A percentile compares a stretch with the other conserved stretches of the same genome.
Conservation (phyloP, 2,797 vertebrate genomes). For the Aselliscus stoliczkanus region DNA sequence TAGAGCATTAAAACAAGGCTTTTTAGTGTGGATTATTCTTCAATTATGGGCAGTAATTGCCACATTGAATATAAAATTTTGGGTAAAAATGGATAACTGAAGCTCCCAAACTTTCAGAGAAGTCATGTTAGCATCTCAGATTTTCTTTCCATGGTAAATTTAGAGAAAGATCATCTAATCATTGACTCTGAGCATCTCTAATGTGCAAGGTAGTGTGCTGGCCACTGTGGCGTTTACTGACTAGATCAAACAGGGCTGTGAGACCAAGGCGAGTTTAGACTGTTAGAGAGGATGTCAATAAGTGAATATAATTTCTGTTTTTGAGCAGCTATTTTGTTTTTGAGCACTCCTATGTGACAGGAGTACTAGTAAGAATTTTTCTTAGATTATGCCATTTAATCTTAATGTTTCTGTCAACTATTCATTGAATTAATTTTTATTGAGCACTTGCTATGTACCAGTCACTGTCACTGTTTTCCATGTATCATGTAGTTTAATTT, state of each 20-base stretch:
- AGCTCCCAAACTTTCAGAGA: neutral
- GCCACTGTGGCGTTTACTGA: neutral
- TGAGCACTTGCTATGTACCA: neutral
- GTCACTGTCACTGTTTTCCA: neutral
- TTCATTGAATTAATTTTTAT: neutral
- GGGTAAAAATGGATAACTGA: slow-evolving; percentile 23
- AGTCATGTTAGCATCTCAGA: neutral
- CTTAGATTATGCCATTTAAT: neutral
- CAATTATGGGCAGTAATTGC: slow-evolving; percentile 41
- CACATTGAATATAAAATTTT: slow-evolving; percentile 43
- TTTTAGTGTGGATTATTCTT: slow-evolving; percentile 36
- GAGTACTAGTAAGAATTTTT: neutral
- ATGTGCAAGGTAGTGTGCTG: neutral
- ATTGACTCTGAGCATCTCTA: neutral
- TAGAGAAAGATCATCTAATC: neutral
- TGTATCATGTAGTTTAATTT: neutral
- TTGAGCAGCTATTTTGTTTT: neutral
- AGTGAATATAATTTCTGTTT: neutral
- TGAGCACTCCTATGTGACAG: neutral
- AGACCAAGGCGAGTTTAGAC: neutral
- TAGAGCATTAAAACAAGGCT: slow-evolving; percentile 29
- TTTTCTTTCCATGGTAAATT: slow-evolving; percentile 38
- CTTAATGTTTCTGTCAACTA: neutral
- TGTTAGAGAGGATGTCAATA: neutral
- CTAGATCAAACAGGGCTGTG: neutral